Evolutionary conservation across 2,113 vertebrate species (phyloP), one percentile per base, ranked within the genome.

Genomic region (Megaceryle torquata): DNA sequence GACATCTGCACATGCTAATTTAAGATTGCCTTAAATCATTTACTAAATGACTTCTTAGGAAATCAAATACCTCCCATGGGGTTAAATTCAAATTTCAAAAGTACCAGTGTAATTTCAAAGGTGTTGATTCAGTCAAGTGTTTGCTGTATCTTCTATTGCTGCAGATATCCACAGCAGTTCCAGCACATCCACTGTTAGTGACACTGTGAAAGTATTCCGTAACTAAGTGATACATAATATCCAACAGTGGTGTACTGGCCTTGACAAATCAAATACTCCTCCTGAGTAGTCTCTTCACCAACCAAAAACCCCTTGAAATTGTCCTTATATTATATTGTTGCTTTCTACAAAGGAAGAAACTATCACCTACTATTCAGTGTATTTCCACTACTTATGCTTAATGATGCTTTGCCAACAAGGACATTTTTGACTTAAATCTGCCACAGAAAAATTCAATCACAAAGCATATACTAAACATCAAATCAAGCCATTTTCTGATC

Each of bases 11-110:
- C 6, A 5, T 83, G 70, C 46, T 93, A 88, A 95, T 88, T 93
- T 51, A 96, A 80, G 80, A 96, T 82, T 57, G 39, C 39, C 61
- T 97, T 93, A 89, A 94, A 59, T 79, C 56, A 88, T 84, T 63
- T 84, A 94, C 63, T 91, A 92, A 96, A 72, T 75, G 11, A 92
- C 51, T 86, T 92, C n/a, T 69, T 89, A 89, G 46, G 86, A 96
- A 97, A 81, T 91, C 19, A 87, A 54, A 85, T 82, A 9, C 82
- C 50, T 82, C 51, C 31, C n/a, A 91, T 0, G 3, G 35, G 29
- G 33, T 72, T 57, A 64, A 65, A 95, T 53, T 78, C 20, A 85
- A 88, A 70, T 35, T 10, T 64, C 31, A 85, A 50, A 93, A 95
- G 78, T 46, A 74, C 5, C 10, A 74, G 11, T 29, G 6, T 70